Base-by-base conservation (phyloP, 2,888 invertebrate species). In the Lepidochrysops patricia region DNA sequence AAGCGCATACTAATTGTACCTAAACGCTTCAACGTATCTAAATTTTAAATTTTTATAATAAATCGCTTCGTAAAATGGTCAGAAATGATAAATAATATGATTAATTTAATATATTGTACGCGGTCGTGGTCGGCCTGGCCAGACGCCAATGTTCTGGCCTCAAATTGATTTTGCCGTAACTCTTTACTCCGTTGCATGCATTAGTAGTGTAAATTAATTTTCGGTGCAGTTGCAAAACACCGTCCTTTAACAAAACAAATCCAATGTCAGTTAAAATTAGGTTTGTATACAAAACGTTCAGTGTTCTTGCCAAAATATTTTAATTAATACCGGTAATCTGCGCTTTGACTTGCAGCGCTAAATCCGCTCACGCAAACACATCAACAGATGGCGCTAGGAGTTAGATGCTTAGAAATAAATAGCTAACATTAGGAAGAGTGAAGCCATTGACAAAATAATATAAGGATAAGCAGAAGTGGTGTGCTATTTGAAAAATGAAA, bases 81-180 rank as follows among this genome's bases (percentile, higher is more conserved):
- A 57, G 61, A 59, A 50, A 56, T 63, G 62, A 62, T 68, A 65
- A 67, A 69, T 68, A 64, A 63, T 63, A 67, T 71, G 71, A 72
- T 72, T 73, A 71, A 72, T 72, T 65, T 61, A 67, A 66, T 67
- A 67, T 67, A 66, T 69, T 72, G 68, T 70, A 70, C 79, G 73
- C 77, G 69, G 74, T 67, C 69, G 70, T 68, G 68, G 72, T 69
- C 70, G 67, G 62, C 69, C 73, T 84, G 86, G 86, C 78, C 73
- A 62, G 61, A 62, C 64, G 86, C 86, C 86, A 87, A 81, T 75
- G 72, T 70, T 69, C 70, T 73, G 82, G 76, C 80, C 80, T 82
- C 79, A 84, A 87, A 87, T 87, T 86, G 86, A 86, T 86, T 86
- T 80, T 79, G 76, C 78, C 74, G 73, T 79, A 80, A 82, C 77